Percentiles rank a stretch among this genome's conserved stretches.
phyloP scores from a whole-genome alignment of 64 coral and sea anemone genomes.

The Montipora foliosa region DNA sequence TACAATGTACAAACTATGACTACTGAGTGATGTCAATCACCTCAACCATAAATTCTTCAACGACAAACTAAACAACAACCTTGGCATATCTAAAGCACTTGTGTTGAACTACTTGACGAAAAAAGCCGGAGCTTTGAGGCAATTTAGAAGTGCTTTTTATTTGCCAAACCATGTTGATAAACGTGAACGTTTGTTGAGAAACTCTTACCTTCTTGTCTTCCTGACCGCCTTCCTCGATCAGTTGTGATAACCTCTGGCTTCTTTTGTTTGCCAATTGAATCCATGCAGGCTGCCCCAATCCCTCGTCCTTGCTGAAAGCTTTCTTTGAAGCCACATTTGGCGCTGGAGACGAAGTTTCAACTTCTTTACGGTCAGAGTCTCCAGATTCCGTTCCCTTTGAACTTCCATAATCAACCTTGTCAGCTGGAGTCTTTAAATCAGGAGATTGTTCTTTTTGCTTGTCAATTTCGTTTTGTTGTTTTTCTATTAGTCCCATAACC shows the following conservation, averaged over 20 bases:
- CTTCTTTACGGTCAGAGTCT: neutral
- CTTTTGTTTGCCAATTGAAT: constrained; percentile 72
- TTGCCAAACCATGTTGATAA: too few species aligned
- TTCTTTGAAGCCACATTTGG: neutral
- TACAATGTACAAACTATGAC: too few species aligned
- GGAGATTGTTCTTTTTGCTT: neutral
- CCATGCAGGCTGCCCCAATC: constrained; percentile 57
- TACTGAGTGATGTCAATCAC: too few species aligned
- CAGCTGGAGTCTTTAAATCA: neutral
- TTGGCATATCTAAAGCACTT: too few species aligned
- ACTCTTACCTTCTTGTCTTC: constrained; percentile 53
- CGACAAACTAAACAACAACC: too few species aligned
- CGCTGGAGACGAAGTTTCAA: neutral
- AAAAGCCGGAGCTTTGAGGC: too few species aligned
- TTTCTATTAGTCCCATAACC: neutral
- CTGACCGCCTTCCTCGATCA: constrained; percentile 44
- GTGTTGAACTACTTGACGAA: too few species aligned
- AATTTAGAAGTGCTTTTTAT: too few species aligned
- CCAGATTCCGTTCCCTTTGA: neutral
- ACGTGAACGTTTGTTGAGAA: too few species aligned
- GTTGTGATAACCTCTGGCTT: constrained; percentile 69
- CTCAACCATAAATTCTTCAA: too few species aligned
- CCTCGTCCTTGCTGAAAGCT: neutral
- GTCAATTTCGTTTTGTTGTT: neutral
- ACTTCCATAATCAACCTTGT: neutral